These are phyloP conservation scores for Eudyptes chrysolophus DNA, from an alignment of 2,113 vertebrate species.

Conservation along the genomic window DNA sequence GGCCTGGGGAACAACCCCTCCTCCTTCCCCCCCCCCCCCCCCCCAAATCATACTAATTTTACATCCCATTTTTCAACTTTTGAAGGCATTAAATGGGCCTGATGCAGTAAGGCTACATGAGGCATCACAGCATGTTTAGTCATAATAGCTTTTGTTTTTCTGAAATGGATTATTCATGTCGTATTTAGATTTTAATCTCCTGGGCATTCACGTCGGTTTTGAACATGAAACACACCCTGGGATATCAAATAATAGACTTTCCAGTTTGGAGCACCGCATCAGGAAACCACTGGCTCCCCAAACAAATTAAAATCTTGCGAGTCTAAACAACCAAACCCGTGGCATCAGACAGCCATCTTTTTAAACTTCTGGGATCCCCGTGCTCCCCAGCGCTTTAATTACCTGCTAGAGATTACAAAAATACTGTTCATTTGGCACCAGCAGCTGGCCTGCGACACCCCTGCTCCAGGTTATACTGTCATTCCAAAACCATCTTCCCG, in stretches of 20 bases:
- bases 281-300: neutral
- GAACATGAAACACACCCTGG: neutral
- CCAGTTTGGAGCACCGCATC: neutral
- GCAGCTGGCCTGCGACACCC: neutral
- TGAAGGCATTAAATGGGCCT: neutral
- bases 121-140: neutral
- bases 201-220: neutral
- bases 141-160: neutral
- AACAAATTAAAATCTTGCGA: neutral
- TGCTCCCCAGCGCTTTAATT: neutral
- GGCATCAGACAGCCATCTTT: neutral
- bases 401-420: neutral
- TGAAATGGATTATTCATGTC: neutral
- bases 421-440: neutral
- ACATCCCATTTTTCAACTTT: neutral
- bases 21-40: neutral
- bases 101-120: neutral
- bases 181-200: neutral
- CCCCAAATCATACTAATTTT: neutral
- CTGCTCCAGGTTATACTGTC: neutral
- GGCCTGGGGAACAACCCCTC: neutral
- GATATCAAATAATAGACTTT: neutral
- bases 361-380: neutral
- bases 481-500: neutral
- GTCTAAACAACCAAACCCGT: neutral